phyloP scores from a whole-genome alignment of 64 coral and sea anemone species.

The Dendrophyllia cribrosa region DNA sequence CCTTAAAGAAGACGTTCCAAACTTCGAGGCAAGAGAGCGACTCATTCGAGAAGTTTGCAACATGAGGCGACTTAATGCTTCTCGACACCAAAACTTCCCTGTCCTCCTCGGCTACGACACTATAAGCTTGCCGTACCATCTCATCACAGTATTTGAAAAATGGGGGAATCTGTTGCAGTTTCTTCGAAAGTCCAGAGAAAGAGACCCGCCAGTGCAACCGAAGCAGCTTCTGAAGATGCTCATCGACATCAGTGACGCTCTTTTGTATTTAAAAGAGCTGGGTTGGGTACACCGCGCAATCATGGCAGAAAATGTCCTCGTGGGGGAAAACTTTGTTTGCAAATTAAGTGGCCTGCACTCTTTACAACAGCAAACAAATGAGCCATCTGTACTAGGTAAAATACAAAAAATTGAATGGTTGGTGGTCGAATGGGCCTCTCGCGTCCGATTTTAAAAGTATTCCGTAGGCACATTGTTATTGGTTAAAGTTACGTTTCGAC shows the following conservation, averaged over 20 bases:
- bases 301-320: slow-evolving; percentile 41
- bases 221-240: slow-evolving; percentile 28
- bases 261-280: not conserved
- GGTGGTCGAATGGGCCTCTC: too few relatives aligned
- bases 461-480: too few relatives aligned
- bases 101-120: not conserved
- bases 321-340: not conserved
- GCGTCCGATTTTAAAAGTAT: too few relatives aligned
- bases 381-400: too few relatives aligned
- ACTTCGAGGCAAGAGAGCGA: not conserved
- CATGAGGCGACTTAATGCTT: slow-evolving; percentile 12
- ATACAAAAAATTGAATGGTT: too few relatives aligned
- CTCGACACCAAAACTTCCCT: not conserved
- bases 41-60: slow-evolving; percentile 30
- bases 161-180: slow-evolving; percentile 54
- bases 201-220: not conserved
- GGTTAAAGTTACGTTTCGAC: too few relatives aligned
- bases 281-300: slow-evolving; percentile 31
- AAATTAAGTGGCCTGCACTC: slow-evolving; percentile 20
- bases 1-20: not conserved
- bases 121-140: slow-evolving; percentile 18
- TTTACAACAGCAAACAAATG: too few relatives aligned
- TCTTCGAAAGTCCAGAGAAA: slow-evolving; percentile 15
- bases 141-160: slow-evolving; percentile 40
- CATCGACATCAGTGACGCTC: slow-evolving; percentile 12